A percentile compares a stretch with the other conserved stretches of the same genome.
These are phyloP conservation scores for Pteronura brasiliensis DNA, from an alignment of 2,113 vertebrate species.

Conservation along the genomic window DNA sequence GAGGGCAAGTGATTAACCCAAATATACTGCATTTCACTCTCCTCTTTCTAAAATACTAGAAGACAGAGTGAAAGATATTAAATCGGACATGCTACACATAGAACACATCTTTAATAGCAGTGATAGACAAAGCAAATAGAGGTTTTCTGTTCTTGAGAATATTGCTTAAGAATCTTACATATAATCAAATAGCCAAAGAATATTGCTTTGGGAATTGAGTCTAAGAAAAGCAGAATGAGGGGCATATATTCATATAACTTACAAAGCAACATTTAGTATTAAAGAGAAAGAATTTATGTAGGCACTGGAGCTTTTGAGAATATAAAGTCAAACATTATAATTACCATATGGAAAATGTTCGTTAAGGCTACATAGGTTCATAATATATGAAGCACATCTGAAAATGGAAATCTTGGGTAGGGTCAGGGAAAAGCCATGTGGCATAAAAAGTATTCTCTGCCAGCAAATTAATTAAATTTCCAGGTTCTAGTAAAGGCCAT, in stretches of 20 bases:
- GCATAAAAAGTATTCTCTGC: conserved; percentile 53
- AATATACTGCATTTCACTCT: neutral
- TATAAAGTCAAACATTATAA: conserved; percentile 35
- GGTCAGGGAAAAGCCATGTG: conserved; percentile 56
- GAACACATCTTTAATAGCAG: neutral
- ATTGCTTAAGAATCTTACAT: neutral
- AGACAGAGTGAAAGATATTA: neutral
- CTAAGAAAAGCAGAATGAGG: neutral
- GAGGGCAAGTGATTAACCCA: neutral
- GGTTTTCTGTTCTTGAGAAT: neutral
- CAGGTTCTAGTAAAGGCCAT: conserved; percentile 51
- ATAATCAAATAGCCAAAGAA: neutral
- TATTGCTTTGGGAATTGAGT: neutral
- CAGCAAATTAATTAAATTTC: conserved; percentile 73
- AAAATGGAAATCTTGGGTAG: conserved; percentile 48
- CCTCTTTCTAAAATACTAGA: neutral
- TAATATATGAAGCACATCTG: conserved; percentile 54
- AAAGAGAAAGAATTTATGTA: conserved; percentile 40
- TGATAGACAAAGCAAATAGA: neutral
- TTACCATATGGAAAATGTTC: conserved; percentile 50
- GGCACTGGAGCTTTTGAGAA: conserved; percentile 6
- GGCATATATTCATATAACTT: neutral
- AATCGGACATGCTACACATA: neutral
- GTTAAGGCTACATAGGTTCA: conserved; percentile 61
- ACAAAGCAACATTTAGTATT: neutral